phyloP scores from a whole-genome alignment of 2,113 vertebrate genomes.

The Spheniscus mendiculus region DNA sequence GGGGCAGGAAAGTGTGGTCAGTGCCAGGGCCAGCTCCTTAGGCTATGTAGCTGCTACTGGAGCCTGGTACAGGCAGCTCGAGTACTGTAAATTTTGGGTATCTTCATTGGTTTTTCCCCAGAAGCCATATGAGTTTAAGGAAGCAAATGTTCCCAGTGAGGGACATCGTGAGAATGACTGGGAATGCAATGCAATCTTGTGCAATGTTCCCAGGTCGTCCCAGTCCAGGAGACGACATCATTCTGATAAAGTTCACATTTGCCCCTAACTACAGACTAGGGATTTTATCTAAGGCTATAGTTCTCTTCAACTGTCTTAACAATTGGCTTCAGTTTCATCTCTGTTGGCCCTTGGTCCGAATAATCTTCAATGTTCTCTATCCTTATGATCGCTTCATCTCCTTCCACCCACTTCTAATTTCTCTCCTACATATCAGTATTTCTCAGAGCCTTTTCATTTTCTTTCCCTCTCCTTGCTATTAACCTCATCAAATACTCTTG shows the following conservation, averaged over 20 bases:
- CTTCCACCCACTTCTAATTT: background rate
- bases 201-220: background rate
- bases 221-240: background rate
- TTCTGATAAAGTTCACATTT: background rate
- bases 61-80: background rate
- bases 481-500: background rate
- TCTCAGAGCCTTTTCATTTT: conserved; percentile 2
- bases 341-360: background rate
- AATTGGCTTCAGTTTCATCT: background rate
- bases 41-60: background rate
- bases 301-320: background rate
- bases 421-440: background rate
- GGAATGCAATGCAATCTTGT: rapidly evolving
- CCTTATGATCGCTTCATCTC: background rate
- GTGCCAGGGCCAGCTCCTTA: background rate
- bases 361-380: background rate
- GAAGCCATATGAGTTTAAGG: background rate
- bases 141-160: background rate
- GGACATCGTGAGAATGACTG: rapidly evolving
- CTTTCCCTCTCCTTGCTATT: background rate
- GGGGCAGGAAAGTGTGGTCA: background rate
- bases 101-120: background rate
- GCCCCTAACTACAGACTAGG: background rate
- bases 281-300: background rate
- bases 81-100: rapidly evolving